These are phyloP conservation scores for Hermetia illucens DNA, from an alignment of 1,140 invertebrate genomes.

Conservation along the genomic window DNA sequence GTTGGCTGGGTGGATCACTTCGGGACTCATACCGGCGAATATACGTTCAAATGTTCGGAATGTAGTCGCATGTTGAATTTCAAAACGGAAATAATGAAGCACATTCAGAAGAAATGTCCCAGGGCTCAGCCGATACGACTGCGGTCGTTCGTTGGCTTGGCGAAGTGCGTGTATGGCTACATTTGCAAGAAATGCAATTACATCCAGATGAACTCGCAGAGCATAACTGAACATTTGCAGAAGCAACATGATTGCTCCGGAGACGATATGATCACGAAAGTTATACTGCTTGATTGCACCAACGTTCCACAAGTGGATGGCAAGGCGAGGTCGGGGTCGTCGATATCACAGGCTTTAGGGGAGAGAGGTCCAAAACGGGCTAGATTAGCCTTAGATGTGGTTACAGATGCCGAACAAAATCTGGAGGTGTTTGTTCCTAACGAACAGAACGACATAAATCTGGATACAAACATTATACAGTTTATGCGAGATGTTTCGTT, in stretches of 20 bases:
- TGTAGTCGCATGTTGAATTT: conserved; percentile 22
- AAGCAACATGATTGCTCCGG: conserved; percentile 27
- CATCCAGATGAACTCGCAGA: conserved; percentile 35
- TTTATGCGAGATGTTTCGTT: conserved; percentile 2
- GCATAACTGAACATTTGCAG: conserved; percentile 36
- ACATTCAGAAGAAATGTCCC: not conserved
- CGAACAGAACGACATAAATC: not conserved
- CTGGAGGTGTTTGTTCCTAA: conserved; percentile 2
- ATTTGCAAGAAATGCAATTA: conserved; percentile 46
- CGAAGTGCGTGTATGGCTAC: conserved; percentile 34
- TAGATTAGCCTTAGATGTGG: too few relatives aligned
- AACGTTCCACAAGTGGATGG: conserved; percentile 1
- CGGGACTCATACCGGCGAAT: conserved; percentile 48
- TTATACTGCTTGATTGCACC: too few relatives aligned
- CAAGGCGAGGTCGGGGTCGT: too few relatives aligned
- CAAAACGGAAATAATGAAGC: not conserved
- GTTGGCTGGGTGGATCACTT: conserved; percentile 37
- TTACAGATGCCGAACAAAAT: not conserved
- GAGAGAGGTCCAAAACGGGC: too few relatives aligned
- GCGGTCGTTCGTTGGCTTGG: conserved; percentile 3
- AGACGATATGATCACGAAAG: too few relatives aligned
- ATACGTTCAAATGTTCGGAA: conserved; percentile 36
- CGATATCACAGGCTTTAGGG: too few relatives aligned
- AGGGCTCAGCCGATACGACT: not conserved
- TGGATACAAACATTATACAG: conserved; percentile 1